A percentile compares a stretch with the other conserved stretches of the same genome.
These are phyloP conservation scores for Lophura nycthemera DNA, from an alignment of 2,113 vertebrate species.

Conservation along the genomic window DNA sequence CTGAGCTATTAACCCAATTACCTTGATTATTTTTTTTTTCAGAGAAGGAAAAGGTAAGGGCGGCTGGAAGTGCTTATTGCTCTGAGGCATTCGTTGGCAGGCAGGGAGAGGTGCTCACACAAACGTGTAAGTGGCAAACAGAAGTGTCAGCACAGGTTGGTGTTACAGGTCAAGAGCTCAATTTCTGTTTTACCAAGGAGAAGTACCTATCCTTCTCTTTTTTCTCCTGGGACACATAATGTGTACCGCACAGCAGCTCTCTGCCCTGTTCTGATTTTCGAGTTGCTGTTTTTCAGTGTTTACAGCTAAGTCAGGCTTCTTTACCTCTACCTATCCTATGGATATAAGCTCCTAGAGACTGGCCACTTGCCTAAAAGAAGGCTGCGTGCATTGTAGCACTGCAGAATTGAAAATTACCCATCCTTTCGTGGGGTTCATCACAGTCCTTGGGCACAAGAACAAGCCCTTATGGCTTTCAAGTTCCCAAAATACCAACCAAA, in stretches of 20 bases:
- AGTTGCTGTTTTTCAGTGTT: neutral
- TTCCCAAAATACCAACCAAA: neutral
- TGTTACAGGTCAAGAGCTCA: neutral
- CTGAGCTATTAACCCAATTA: neutral
- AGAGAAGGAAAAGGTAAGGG: neutral
- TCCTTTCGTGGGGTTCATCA: neutral
- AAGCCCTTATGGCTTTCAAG: neutral
- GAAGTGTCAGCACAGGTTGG: neutral
- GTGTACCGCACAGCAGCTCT: neutral
- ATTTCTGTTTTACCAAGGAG: neutral
- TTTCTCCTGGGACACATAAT: neutral
- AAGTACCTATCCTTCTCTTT: neutral
- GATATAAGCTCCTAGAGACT: neutral
- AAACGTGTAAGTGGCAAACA: neutral
- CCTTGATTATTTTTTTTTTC: neutral
- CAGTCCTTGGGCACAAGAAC: neutral
- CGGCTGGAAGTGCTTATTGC: neutral
- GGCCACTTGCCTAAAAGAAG: neutral
- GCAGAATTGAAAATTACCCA: neutral
- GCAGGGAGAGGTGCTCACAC: rapidly evolving
- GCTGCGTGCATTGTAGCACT: too few relatives aligned
- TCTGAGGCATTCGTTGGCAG: neutral
- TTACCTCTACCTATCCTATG: neutral
- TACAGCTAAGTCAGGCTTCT: neutral
- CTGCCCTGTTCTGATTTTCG: neutral